Base-by-base conservation (phyloP, 2,113 vertebrate genomes). In the Myotis brandtii region DNA sequence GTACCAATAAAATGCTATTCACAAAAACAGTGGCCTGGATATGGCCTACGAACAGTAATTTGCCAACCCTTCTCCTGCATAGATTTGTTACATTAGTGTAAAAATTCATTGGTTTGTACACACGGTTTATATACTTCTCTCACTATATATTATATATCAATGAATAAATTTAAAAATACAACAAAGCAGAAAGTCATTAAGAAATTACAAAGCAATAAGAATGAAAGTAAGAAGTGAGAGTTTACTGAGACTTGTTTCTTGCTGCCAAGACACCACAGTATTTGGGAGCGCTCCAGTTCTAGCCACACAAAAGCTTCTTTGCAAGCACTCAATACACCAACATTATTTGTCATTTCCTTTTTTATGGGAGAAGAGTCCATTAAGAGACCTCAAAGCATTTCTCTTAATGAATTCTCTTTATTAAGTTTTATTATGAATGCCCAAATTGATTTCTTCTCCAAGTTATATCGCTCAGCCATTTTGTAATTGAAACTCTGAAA, bases 361-460 rank as follows among this genome's bases (percentile, higher is more conserved):
- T 95, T 97, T 89, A 86, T 40, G 52, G 80, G 52, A 81, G 43
- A 92, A 91, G 54, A 95, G 27, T 59, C 91, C 54, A 90, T 91
- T 92, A 95, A 93, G 64, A 89, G 64, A 46, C n/a, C 40, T 92
- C 66, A 50, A 95, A 92, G 70, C 93, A 90, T 79, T 95, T 95
- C 82, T 82, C 85, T 82, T 97, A 96, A 94, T 92, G 92, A 97
- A 96, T 93, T 91, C n/a, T 40, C 23, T 91, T 95, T 92, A 95
- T 95, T 97, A 97, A 85, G 80, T 92, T 96, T 93, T 94, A 95
- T 94, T 96, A 95, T 97, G 90, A 96, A 92, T 84, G 81, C 37
- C 32, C 56, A 90, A 56, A 92, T 95, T 88, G 92, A 94, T 94
- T 98, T 97, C n/a, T 89, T 87, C 52, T 73, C 72, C 48, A 94